These are phyloP conservation scores for Poeciliopsis infans DNA, from an alignment of 2,797 vertebrate genomes.

Conservation along the genomic window DNA sequence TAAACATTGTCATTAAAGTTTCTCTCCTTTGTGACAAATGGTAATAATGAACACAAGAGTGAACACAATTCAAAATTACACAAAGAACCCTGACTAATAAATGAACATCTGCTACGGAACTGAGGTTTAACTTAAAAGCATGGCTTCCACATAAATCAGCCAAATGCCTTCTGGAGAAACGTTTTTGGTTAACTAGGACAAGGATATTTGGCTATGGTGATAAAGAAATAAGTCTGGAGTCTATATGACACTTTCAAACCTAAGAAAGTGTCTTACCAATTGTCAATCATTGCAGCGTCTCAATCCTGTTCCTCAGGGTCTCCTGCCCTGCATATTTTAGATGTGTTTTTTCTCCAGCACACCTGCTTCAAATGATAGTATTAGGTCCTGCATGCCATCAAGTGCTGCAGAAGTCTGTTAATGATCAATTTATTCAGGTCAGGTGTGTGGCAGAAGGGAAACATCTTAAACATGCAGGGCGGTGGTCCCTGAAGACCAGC, in stretches of 20 bases:
- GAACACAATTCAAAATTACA: not conserved
- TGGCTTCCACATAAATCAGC: not conserved
- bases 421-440: too few relatives aligned
- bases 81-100: not conserved
- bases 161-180: not conserved
- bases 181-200: not conserved
- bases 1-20: not conserved
- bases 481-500: too few relatives aligned
- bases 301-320: too few relatives aligned
- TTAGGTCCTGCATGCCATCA: too few relatives aligned
- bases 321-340: too few relatives aligned
- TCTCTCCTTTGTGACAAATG: not conserved
- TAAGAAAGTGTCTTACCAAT: not conserved
- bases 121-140: not conserved
- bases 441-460: too few relatives aligned
- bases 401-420: too few relatives aligned
- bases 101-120: not conserved
- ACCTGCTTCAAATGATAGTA: too few relatives aligned
- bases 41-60: not conserved
- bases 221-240: not conserved
- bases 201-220: not conserved
- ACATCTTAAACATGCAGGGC: too few relatives aligned
- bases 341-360: too few relatives aligned
- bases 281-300: not conserved
- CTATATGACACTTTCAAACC: not conserved